Evolutionary conservation across 2,113 vertebrate species (phyloP), one percentile per base, ranked within the genome.

Genomic region (Anas platyrhynchos): DNA sequence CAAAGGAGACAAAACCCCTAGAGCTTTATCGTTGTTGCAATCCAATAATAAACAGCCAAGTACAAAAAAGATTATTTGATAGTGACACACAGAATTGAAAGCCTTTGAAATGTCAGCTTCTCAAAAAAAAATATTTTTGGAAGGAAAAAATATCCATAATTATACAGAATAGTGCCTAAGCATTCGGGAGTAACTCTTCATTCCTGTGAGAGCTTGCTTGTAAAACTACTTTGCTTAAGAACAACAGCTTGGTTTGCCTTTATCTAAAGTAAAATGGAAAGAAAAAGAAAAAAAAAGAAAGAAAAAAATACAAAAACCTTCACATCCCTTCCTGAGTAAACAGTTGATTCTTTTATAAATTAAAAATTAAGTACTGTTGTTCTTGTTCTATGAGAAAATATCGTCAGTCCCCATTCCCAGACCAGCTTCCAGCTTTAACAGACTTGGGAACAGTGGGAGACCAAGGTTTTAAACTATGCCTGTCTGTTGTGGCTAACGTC

Each of bases 1-100:
- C 97, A 98, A 98, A 98, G 97, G 98, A 98, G 98, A 98, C 97
- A 98, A 98, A 98, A 96, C 93, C 98, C 98, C 97, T 97, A 98
- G 98, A 98, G 98, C 96, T 98, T 98, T 98, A 98, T 98, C 97
- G 91, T 98, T 98, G 98, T 98, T 98, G 96, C 98, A 98, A 98
- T 98, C 98, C 98, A 98, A 98, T 98, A 98, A 98, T 98, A 98
- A 98, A 98, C 98, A 98, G 97, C 97, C 97, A 83, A 98, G 96
- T 98, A 98, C 98, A 98, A 97, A 98, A 98, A 98, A 98, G 98
- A 98, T 98, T 98, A 98, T 98, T 98, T 98, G 98, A 98, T 98
- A 98, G 98, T 98, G 97, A 98, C 98, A 98, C 92, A 97, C 88
- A 97, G 97, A 98, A 98, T 96, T 97, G 97, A 98, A 98, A 98